Percentiles rank a stretch among this genome's conserved stretches.
Conservation (phyloP, 1,140 invertebrate species). For the Drosophila tani region DNA sequence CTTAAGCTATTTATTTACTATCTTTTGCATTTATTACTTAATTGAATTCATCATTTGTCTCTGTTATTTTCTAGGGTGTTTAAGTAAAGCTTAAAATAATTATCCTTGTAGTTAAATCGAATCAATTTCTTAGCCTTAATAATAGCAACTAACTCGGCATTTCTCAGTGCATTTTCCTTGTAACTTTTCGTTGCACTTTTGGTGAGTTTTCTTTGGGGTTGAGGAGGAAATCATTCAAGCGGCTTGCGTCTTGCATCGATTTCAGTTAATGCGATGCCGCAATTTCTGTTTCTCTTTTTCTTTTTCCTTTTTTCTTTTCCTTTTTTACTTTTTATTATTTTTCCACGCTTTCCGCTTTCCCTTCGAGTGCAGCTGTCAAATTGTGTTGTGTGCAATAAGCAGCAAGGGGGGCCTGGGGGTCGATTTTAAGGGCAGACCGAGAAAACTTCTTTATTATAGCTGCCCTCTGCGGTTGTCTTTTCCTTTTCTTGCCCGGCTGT, state of each 20-base stretch:
- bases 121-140: too few relatives aligned
- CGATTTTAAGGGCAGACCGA: slow-evolving; percentile 23
- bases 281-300: slow-evolving; percentile 35
- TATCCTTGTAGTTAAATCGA: too few relatives aligned
- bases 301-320: background rate
- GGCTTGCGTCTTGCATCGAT: slow-evolving; percentile 54
- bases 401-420: slow-evolving; percentile 6
- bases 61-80: too few relatives aligned
- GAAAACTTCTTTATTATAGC: slow-evolving; percentile 73
- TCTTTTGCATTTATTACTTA: too few relatives aligned
- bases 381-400: slow-evolving; percentile 64
- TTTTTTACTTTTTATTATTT: background rate
- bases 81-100: too few relatives aligned
- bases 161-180: background rate
- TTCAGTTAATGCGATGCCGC: slow-evolving; percentile 52
- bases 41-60: too few relatives aligned
- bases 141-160: background rate
- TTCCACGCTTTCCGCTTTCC: slow-evolving; percentile 37
- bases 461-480: slow-evolving; percentile 33
- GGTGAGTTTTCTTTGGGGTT: slow-evolving; percentile 5
- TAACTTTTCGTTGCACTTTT: background rate
- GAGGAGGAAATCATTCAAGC: slow-evolving; percentile 39
- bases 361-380: slow-evolving; percentile 74
- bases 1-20: too few relatives aligned
- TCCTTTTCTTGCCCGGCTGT: background rate